Evolutionary conservation across 37 sponge, comb jelly and placozoan genomes (phyloP).

Genomic region (Theonella swinhoei): DNA sequence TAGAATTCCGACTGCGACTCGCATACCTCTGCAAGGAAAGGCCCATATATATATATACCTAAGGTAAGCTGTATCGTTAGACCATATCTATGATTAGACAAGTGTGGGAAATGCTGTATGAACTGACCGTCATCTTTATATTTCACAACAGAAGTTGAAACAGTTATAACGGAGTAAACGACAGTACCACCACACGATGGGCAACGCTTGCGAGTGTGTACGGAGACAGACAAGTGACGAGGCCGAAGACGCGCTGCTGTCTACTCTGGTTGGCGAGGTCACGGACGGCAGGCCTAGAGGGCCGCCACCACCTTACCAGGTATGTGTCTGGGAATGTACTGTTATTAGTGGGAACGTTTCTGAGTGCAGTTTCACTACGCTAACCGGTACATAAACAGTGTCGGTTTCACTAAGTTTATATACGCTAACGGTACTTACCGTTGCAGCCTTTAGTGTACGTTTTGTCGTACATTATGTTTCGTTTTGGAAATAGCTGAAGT

Average conservation of each 20-base stretch:
- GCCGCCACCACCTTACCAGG: slow-evolving; percentile 72
- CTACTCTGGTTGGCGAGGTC: neutral
- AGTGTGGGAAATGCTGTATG: too few relatives aligned
- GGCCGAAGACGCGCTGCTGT: slow-evolving; percentile 39
- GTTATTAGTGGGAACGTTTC: too few relatives aligned
- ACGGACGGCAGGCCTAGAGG: slow-evolving; percentile 21
- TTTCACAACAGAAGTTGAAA: neutral
- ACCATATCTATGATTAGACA: too few relatives aligned
- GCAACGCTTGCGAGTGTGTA: slow-evolving; percentile 57
- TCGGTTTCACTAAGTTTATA: neutral
- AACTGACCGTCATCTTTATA: too few relatives aligned
- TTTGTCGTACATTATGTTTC: neutral
- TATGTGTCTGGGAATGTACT: too few relatives aligned
- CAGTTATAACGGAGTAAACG: too few relatives aligned
- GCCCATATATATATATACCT: too few relatives aligned
- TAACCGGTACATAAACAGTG: neutral
- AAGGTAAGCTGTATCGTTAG: too few relatives aligned
- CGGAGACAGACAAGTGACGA: slow-evolving; percentile 41
- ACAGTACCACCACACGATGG: too few relatives aligned
- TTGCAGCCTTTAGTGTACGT: neutral
- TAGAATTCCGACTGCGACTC: too few relatives aligned
- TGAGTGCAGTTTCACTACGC: too few relatives aligned
- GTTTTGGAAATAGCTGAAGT: neutral
- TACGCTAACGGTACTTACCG: neutral
- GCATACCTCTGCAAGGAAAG: too few relatives aligned